phyloP scores from a whole-genome alignment of 1,140 invertebrate genomes.

The Idris sp. region DNA sequence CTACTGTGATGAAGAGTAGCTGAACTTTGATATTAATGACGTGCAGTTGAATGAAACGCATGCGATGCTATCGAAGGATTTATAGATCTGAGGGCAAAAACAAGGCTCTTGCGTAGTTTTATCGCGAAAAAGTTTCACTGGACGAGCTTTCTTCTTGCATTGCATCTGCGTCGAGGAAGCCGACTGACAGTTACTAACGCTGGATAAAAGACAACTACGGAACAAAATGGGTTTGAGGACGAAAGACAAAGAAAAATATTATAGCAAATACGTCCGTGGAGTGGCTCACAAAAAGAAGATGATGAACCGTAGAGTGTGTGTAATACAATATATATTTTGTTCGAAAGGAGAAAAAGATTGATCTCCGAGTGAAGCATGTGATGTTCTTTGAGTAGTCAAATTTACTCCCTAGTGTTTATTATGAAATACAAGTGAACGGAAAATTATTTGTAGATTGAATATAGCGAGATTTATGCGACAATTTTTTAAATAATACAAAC shows the following conservation, averaged over 20 bases:
- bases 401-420: no score
- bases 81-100: slow-evolving; percentile 59
- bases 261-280: slow-evolving; percentile 17
- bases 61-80: slow-evolving; percentile 46
- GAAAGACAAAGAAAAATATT: slow-evolving; percentile 52
- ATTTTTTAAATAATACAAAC: no score
- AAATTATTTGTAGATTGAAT: no score
- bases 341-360: slow-evolving; percentile 30
- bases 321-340: slow-evolving; percentile 38
- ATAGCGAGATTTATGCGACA: no score
- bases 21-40: slow-evolving; percentile 67
- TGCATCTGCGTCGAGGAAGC: slow-evolving; percentile 47
- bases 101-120: slow-evolving; percentile 59
- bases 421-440: no score
- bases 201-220: slow-evolving; percentile 37
- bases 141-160: slow-evolving; percentile 58
- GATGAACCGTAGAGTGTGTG: slow-evolving; percentile 24
- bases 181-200: slow-evolving; percentile 43
- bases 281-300: slow-evolving; percentile 20
- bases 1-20: slow-evolving; percentile 33
- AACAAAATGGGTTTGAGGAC: slow-evolving; percentile 33
- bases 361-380: slow-evolving; percentile 16
- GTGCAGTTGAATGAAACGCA: slow-evolving; percentile 53
- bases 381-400: slow-evolving; percentile 29
- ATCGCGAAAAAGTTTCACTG: slow-evolving; percentile 60